phyloP scores from a whole-genome alignment of 2,888 invertebrate genomes.

The Sclerodermus sp. region DNA sequence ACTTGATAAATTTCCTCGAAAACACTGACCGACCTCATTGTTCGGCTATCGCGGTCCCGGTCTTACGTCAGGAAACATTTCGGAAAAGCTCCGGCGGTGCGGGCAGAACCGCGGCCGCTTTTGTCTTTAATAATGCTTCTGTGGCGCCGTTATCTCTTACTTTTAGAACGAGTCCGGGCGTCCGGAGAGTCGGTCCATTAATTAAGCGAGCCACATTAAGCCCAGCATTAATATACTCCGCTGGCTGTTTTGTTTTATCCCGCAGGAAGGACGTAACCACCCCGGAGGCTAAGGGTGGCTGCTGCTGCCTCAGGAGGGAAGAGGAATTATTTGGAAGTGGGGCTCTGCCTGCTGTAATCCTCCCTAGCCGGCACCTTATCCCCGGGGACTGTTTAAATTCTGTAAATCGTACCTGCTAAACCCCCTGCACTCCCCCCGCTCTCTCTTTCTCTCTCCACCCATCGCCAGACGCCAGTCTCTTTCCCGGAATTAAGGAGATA shows the following conservation, averaged over 20 bases:
- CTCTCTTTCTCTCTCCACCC: constrained; percentile 5
- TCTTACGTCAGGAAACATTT: too few relatives aligned
- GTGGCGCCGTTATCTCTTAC: constrained; percentile 51
- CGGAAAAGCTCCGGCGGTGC: too few relatives aligned
- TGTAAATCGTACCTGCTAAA: constrained; percentile 43
- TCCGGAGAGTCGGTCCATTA: constrained; percentile 56
- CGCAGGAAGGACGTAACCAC: constrained; percentile 51
- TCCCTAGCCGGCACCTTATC: constrained; percentile 45
- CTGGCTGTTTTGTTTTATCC: constrained; percentile 58
- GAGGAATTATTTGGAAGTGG: constrained; percentile 35
- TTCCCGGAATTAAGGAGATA: constrained; percentile 43
- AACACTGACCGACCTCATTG: too few relatives aligned
- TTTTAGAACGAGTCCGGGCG: constrained; percentile 40
- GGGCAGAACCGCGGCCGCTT: constrained; percentile 22
- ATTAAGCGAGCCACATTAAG: constrained; percentile 57
- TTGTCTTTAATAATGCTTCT: constrained; percentile 46
- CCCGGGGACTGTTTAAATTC: constrained; percentile 55
- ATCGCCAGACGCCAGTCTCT: constrained; percentile 26
- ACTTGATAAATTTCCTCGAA: too few relatives aligned
- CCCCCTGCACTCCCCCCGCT: constrained; percentile 7
- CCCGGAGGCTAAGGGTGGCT: constrained; percentile 21
- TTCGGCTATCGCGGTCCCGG: too few relatives aligned
- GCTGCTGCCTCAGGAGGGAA: constrained; percentile 7
- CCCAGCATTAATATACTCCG: constrained; percentile 57
- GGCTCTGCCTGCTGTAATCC: constrained; percentile 35